Evolutionary conservation across 2,113 vertebrate species (phyloP), one percentile per base, ranked within the genome.

Genomic region (Boulengeromyrus knoepffleri): DNA sequence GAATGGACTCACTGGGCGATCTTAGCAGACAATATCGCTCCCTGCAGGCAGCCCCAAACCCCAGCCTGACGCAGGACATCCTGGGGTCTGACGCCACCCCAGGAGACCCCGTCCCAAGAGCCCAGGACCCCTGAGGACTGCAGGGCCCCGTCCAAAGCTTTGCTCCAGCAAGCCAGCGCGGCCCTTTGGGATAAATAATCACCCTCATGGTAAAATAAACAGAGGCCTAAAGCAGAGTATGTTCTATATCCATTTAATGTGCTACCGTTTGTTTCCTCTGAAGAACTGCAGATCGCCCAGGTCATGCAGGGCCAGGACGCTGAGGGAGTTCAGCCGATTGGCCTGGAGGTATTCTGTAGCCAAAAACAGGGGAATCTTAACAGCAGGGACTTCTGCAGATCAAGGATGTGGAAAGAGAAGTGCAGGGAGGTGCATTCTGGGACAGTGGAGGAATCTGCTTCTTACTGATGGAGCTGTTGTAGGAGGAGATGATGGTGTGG

Each of bases 31-130:
- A 99, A 94, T 80, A 96, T 93, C 1, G 97, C 98, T 90, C 97
- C 98, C 92, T 97, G 97, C 36, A 99, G 94, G 94, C 98, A 99
- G 8, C 98, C 98, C 98, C 98, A 98, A 90, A 97, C 92, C 88
- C 98, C 99, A 92, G 95, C 95, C 90, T 94, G 95, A 91, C 93
- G 96, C 90, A 99, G 92, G 90, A 97, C 95, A 84, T 97, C 95
- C 85, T 97, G 95, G 90, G 95, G 94, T 77, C 95, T 96, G 94
- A 95, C 94, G 66, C 90, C 85, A 13, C 93, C 92, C 84, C 91
- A 93, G 1, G 90, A 94, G 89, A 96, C 85, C 3, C 97, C 96
- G 90, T 97, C 96, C 98, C 98, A 99, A 15, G 96, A 96, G 49
- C 96, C 94, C 27, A 99, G 91, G 89, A 94, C 93, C 31, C 96